Conservation (phyloP, 2,888 invertebrate genomes). For the Amphimallon solstitiale region DNA sequence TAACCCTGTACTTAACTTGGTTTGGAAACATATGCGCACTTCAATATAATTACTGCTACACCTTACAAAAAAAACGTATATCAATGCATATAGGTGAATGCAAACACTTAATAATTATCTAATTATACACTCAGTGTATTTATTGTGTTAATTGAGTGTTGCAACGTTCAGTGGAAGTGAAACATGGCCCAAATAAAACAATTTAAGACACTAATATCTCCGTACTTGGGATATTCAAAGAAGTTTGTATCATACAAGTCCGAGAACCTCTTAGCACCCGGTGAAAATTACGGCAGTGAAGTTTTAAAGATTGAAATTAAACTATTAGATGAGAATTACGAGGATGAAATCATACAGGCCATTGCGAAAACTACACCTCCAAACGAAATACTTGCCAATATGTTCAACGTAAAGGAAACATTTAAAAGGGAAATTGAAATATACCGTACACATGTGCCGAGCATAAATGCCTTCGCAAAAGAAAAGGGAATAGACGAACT, state of each 20-base stretch:
- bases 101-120: too few relatives aligned
- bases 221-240: not conserved
- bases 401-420: conserved; percentile 65
- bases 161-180: too few relatives aligned
- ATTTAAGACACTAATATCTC: not conserved
- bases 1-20: too few relatives aligned
- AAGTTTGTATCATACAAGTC: not conserved
- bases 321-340: conserved; percentile 43
- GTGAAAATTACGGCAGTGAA: conserved; percentile 69
- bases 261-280: conserved; percentile 59
- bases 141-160: too few relatives aligned
- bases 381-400: conserved; percentile 61
- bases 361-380: conserved; percentile 65
- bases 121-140: too few relatives aligned
- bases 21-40: too few relatives aligned
- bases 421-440: conserved; percentile 66
- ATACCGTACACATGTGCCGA: conserved; percentile 63
- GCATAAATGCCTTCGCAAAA: conserved; percentile 60
- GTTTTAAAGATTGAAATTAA: conserved; percentile 60
- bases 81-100: too few relatives aligned
- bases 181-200: not conserved
- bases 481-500: conserved; percentile 49
- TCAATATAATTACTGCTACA: too few relatives aligned
- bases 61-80: too few relatives aligned
- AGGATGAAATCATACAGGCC: conserved; percentile 46